Percentiles rank a stretch among this genome's conserved stretches.
Evolutionary conservation across 2,113 vertebrate species (phyloP).

Genomic region (Panthera uncia): DNA sequence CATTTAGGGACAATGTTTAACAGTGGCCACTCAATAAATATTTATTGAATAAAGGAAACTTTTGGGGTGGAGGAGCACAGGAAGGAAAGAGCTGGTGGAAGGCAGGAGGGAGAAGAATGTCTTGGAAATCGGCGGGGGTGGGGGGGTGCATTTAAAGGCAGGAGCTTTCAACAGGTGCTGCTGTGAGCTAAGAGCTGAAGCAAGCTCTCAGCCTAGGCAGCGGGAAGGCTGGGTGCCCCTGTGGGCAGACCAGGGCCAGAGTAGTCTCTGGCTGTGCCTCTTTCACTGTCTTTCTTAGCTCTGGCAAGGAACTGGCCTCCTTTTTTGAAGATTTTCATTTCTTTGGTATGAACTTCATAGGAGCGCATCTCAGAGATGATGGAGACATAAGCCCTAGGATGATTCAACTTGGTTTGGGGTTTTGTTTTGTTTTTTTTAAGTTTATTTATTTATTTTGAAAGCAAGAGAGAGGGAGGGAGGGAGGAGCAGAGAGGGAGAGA

Average conservation of each 20-base stretch:
- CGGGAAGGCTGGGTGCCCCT: neutral
- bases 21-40: neutral
- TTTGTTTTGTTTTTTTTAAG: too few relatives aligned
- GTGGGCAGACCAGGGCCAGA: neutral
- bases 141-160: neutral
- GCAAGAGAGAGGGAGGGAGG: too few relatives aligned
- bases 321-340: neutral
- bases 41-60: neutral
- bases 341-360: neutral
- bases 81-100: neutral
- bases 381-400: neutral
- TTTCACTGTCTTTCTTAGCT: neutral
- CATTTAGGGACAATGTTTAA: neutral
- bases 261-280: neutral
- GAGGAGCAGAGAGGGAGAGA: too few relatives aligned
- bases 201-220: neutral
- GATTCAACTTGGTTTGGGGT: neutral
- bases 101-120: neutral
- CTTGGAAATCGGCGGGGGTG: neutral
- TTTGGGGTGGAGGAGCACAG: neutral
- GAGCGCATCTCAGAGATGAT: conserved; percentile 45
- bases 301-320: neutral
- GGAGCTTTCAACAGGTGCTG: neutral
- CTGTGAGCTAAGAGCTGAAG: neutral
- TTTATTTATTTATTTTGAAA: too few relatives aligned